Evolutionary conservation across 2,888 invertebrate species (phyloP), one percentile per base, ranked within the genome.

Genomic region (Aproaerema taeniolella): DNA sequence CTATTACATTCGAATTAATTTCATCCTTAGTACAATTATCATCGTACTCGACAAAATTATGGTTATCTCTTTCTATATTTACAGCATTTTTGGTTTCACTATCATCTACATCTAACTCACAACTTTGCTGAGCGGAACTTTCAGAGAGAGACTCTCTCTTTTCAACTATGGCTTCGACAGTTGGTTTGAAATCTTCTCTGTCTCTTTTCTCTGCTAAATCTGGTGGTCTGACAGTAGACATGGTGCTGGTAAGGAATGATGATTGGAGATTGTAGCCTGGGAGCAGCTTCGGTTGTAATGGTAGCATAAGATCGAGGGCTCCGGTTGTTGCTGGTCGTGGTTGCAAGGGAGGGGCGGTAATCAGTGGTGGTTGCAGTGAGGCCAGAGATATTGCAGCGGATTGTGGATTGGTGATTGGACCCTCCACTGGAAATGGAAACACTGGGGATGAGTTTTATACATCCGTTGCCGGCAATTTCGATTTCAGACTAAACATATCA

Each of bases 271-370:
- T 86, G 67, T 89, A 89, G 20, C 86, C 87, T 31, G 89, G 89
- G 53, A 91, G 79, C 49, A 91, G 77, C 61, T 91, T 91, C 45
- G 93, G 92, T 88, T 93, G 93, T 41, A 93, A 74, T 43, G 92
- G 92, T 60, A 93, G 85, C 76, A 91, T 88, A 50, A 91, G 89
- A 60, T 91, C 91, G 63, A 89, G 75, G 71, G 90, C 89, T 45
- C 91, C 92, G 25, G 90, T 92, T 52, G 92, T 93, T 34, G 92
- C 90, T 49, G 92, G 89, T 50, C 92, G 80, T 32, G 92, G 91
- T 80, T 91, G 91, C 53, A 92, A 68, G 53, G 91, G 91, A 53
- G 89, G 88, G 58, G 79, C 86, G 47, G 87, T 87, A 68, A 88
- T 57, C 56, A 87, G 60, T 51, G 87, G 87, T 51, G 87, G 88